These are phyloP conservation scores for Stegostoma tigrinum DNA, from an alignment of 2,113 vertebrate genomes.

Conservation along the genomic window DNA sequence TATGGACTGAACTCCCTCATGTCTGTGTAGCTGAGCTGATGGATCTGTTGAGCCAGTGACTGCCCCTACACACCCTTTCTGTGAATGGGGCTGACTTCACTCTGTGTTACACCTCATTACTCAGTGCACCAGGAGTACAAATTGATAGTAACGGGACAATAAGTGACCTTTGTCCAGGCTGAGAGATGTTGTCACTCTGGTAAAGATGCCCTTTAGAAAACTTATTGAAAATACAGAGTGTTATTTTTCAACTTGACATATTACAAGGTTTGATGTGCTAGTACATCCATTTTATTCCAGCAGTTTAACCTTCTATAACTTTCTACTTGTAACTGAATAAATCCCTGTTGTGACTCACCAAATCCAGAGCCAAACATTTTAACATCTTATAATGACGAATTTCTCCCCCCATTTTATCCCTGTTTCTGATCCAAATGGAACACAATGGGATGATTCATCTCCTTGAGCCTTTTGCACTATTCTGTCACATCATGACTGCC, in stretches of 20 bases:
- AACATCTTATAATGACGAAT: not conserved
- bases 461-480: not conserved
- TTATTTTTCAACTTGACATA: constrained; percentile 9
- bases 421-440: not conserved
- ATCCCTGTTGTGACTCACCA: not conserved
- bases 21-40: not conserved
- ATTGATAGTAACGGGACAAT: not conserved
- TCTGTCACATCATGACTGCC: not conserved
- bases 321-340: not conserved
- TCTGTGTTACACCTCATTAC: not conserved
- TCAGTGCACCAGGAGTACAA: not conserved
- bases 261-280: not conserved
- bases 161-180: constrained; percentile 9
- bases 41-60: not conserved
- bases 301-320: not conserved
- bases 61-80: not conserved
- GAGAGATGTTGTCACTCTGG: not conserved
- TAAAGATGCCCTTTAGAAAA: constrained; percentile 2
- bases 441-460: not conserved
- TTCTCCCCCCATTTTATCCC: not conserved
- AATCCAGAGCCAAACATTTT: not conserved
- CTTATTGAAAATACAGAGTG: not conserved
- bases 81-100: not conserved
- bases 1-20: not conserved
- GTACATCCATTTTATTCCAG: constrained; percentile 5